phyloP scores from a whole-genome alignment of 2,797 vertebrate genomes.

The Sebastes miniatus region DNA sequence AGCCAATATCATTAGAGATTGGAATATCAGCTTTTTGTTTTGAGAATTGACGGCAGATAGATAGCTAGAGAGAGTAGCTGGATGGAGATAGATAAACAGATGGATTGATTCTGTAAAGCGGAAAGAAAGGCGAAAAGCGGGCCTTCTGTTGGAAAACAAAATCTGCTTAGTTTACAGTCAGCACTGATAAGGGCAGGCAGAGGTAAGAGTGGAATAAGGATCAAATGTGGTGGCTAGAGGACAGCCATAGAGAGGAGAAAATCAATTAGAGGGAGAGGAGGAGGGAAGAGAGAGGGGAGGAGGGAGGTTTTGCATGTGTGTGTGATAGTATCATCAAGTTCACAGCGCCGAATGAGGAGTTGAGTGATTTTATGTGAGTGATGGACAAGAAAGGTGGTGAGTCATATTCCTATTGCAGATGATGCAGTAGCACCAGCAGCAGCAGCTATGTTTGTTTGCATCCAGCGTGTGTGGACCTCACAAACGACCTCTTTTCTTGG shows the following conservation, averaged over 20 bases:
- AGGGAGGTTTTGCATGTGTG: slow-evolving; percentile 19
- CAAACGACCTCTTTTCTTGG: slow-evolving; percentile 4
- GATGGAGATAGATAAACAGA: background rate
- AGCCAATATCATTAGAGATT: background rate
- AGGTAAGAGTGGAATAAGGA: slow-evolving; percentile 39
- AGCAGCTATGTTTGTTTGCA: background rate
- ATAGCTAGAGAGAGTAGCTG: background rate
- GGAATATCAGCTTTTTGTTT: background rate
- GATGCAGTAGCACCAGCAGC: background rate
- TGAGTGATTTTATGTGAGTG: slow-evolving; percentile 60
- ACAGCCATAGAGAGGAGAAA: slow-evolving; percentile 50
- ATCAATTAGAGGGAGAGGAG: slow-evolving; percentile 52
- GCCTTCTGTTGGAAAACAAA: slow-evolving; percentile 36
- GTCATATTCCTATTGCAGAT: slow-evolving; percentile 46
- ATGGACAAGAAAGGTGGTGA: slow-evolving; percentile 45
- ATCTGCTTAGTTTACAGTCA: slow-evolving; percentile 48
- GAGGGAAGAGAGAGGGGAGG: background rate
- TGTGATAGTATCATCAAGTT: slow-evolving; percentile 61
- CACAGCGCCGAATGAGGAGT: slow-evolving; percentile 31
- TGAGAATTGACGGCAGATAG: background rate
- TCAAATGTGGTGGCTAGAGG: slow-evolving; percentile 53
- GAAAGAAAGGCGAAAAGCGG: background rate
- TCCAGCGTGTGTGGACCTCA: background rate
- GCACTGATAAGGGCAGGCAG: slow-evolving; percentile 35
- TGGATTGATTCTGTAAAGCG: slow-evolving; percentile 6